phyloP scores from a whole-genome alignment of 2,113 vertebrate species.

The Oxyura jamaicensis region DNA sequence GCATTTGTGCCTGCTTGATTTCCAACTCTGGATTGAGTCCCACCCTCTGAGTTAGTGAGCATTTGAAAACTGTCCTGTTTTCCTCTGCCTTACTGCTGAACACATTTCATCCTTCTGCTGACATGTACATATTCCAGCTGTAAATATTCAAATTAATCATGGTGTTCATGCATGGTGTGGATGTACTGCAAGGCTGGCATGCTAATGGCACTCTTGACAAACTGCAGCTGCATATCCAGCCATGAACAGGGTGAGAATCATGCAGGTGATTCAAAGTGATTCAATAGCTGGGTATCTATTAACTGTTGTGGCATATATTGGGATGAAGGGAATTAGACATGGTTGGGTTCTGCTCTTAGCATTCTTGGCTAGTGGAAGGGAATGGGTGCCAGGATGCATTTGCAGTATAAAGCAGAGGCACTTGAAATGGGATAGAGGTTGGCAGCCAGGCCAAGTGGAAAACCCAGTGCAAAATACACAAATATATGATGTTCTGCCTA shows the following conservation, averaged over 20 bases:
- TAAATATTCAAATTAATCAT: not conserved
- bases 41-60: not conserved
- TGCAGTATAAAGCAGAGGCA: not conserved
- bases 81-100: not conserved
- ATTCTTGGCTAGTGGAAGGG: not conserved
- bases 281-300: not conserved
- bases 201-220: not conserved
- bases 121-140: not conserved
- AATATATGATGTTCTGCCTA: not conserved
- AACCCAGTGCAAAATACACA: not conserved
- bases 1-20: not conserved
- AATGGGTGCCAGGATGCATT: not conserved
- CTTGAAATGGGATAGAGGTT: not conserved
- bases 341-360: not conserved
- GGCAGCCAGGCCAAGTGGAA: not conserved
- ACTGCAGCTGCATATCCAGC: not conserved
- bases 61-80: not conserved
- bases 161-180: not conserved
- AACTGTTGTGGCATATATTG: not conserved
- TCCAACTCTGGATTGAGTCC: not conserved
- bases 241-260: not conserved
- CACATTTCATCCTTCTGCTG: not conserved
- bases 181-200: not conserved
- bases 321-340: not conserved
- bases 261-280: not conserved